phyloP scores from a whole-genome alignment of 1,140 invertebrate genomes.

The Akabosia matsudoensis region DNA sequence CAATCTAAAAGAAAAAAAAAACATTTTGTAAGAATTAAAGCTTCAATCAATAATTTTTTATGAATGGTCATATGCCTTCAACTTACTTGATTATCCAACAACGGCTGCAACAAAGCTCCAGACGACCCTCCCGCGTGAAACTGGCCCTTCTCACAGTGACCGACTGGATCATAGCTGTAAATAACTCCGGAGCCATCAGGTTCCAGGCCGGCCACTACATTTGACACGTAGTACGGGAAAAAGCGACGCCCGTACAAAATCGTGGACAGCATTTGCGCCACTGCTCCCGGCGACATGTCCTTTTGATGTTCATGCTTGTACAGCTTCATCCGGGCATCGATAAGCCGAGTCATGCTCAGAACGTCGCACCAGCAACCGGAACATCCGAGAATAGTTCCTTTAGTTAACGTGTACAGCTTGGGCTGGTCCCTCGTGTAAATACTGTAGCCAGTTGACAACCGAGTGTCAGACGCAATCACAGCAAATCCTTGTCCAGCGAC shows the following conservation, averaged over 20 bases:
- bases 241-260: constrained; percentile 96
- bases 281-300: constrained; percentile 83
- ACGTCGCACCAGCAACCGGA: constrained; percentile 97
- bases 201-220: constrained; percentile 87
- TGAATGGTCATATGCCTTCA: too few relatives aligned
- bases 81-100: constrained; percentile 81
- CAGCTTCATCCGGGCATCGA: constrained; percentile 85
- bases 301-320: constrained; percentile 94
- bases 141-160: constrained; percentile 76
- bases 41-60: not conserved
- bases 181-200: constrained; percentile 86
- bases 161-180: constrained; percentile 95
- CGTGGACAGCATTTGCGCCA: constrained; percentile 92
- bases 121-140: constrained; percentile 83
- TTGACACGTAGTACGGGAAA: constrained; percentile 97
- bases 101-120: constrained; percentile 72
- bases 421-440: constrained; percentile 85
- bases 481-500: constrained; percentile 89
- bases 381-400: constrained; percentile 78
- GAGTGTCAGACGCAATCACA: constrained; percentile 85
- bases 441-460: constrained; percentile 83
- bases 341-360: constrained; percentile 80
- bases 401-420: constrained; percentile 75
- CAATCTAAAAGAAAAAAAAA: constrained; percentile 61
- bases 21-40: not conserved